phyloP scores from a whole-genome alignment of 2,113 vertebrate species.

The Albula goreensis region DNA sequence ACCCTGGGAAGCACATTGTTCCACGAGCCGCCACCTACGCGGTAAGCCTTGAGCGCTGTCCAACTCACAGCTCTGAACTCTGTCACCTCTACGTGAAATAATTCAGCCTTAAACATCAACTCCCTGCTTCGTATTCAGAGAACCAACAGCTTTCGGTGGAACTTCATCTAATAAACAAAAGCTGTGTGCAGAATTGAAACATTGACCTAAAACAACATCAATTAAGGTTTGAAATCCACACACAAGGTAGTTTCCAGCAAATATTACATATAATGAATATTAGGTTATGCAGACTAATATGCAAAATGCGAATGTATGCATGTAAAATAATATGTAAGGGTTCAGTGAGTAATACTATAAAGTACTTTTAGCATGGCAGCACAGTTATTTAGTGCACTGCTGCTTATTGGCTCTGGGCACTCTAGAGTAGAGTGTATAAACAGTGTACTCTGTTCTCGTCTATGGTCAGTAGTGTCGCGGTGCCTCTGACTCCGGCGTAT shows the following conservation, averaged over 20 bases:
- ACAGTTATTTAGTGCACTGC: neutral
- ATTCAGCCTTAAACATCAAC: conserved; percentile 5
- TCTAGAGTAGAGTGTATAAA: neutral
- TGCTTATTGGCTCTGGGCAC: neutral
- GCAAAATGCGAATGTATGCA: neutral
- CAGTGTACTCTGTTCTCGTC: too few relatives aligned
- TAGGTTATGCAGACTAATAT: neutral
- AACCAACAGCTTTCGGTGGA: neutral
- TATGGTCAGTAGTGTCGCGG: neutral
- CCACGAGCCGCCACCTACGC: neutral
- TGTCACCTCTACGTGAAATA: neutral
- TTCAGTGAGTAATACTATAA: neutral
- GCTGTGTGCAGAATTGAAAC: neutral
- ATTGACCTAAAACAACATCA: neutral
- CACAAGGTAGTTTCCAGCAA: neutral
- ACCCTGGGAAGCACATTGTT: neutral
- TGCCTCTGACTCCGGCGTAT: neutral
- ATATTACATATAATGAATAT: neutral
- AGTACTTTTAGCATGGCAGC: neutral
- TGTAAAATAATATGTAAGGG: neutral
- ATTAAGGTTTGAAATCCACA: neutral
- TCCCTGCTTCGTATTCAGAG: neutral
- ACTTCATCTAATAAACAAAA: neutral
- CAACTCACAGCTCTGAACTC: neutral
- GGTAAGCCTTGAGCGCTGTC: neutral